Base-by-base conservation (phyloP, 2,113 vertebrate species). In the Amphiprion percula region DNA sequence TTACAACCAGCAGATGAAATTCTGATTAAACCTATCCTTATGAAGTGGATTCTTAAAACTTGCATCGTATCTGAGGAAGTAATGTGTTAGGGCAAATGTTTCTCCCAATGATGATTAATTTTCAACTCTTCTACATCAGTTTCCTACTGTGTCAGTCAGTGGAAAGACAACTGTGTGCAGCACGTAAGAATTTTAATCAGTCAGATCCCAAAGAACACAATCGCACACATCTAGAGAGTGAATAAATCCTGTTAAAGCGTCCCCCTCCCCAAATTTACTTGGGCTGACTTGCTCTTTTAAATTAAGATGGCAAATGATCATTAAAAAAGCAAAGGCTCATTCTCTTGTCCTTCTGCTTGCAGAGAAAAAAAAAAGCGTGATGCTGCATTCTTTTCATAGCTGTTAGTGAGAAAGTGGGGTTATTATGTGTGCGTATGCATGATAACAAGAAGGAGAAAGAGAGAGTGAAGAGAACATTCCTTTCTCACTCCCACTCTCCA, bases 391-490 rank as follows among this genome's bases (percentile, higher is more conserved):
- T 86, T 87, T 66, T 90, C 88, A 86, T 89, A 89, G 88, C 62
- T 69, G 72, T 82, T 88, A 78, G 74, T 68, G 79, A 82, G 80
- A 88, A 76, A 64, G 59, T 69, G 77, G 87, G 88, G 69, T 89
- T 88, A 84, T 90, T 88, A 85, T 90, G 79, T 78, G 87, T 86
- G 86, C 33, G 67, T 75, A 58, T 87, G 82, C 86, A 81, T 77
- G 87, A 92, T 91, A 92, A 88, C 65, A 79, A 80, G 85, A 80
- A 76, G 84, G 87, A 77, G 90, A 93, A 90, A 78, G 86, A 88
- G 89, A 83, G 89, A 90, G 90, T 84, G 84, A 87, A 89, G 91
- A 88, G 92, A 93, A 91, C 96, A 97, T 99, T 98, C 97, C 97
- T 96, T 95, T 96, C 89, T 86, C 96, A 96, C 96, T 96, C 94